A percentile compares a stretch with the other conserved stretches of the same genome.
Conservation (phyloP, 2,888 invertebrate species). For the Pristionchus japonicus region DNA sequence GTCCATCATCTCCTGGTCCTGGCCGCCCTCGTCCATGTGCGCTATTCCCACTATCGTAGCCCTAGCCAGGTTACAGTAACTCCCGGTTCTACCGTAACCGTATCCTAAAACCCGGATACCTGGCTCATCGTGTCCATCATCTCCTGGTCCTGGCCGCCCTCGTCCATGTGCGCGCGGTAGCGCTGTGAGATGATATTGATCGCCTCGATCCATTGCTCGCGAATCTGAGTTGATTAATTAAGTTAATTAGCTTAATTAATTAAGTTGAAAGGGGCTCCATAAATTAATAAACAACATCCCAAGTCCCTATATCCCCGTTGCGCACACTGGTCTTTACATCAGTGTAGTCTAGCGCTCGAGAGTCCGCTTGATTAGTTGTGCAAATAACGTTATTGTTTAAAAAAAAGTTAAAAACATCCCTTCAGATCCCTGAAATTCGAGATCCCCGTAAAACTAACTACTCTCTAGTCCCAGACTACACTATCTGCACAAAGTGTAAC, state of each 20-base stretch:
- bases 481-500: background rate
- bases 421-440: background rate
- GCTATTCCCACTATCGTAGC: too few relatives aligned
- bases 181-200: conserved; percentile 60
- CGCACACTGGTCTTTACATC: too few relatives aligned
- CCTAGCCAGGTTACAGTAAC: background rate
- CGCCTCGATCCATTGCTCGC: conserved; percentile 68
- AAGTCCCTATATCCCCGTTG: too few relatives aligned
- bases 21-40: conserved; percentile 31
- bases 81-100: background rate
- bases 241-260: background rate
- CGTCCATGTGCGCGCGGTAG: conserved; percentile 48
- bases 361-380: too few relatives aligned
- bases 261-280: too few relatives aligned
- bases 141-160: conserved; percentile 47
- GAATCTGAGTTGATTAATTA: too few relatives aligned
- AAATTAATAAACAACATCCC: background rate
- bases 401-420: background rate
- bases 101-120: conserved; percentile 31
- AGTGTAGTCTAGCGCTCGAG: too few relatives aligned
- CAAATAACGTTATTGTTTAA: background rate
- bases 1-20: conserved; percentile 54
- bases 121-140: conserved; percentile 54
- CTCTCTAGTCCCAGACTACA: background rate
- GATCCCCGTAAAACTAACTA: background rate